These are phyloP conservation scores for Trypoxylon attenuatum DNA, from an alignment of 2,888 invertebrate species.

Conservation along the genomic window DNA sequence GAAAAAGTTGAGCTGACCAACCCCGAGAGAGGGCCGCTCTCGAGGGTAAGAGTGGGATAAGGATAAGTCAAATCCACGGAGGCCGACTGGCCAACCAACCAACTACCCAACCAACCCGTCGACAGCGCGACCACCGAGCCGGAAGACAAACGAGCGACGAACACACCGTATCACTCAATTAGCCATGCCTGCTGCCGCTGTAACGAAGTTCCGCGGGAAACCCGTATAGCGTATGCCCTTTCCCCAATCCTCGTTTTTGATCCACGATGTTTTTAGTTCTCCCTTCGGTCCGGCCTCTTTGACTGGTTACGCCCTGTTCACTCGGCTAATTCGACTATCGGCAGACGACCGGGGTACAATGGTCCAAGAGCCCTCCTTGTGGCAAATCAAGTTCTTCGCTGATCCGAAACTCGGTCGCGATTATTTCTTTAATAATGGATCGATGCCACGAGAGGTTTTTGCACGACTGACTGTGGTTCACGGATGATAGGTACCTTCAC, in stretches of 20 bases:
- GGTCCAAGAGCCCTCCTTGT: too few species aligned
- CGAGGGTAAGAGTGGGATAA: neutral
- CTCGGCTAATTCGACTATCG: neutral
- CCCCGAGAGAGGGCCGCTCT: slow-evolving; percentile 20
- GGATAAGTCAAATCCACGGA: neutral
- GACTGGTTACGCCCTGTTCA: neutral
- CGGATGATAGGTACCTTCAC: too few species aligned
- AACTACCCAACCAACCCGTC: slow-evolving; percentile 35
- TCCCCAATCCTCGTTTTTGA: slow-evolving; percentile 3
- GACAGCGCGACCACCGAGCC: slow-evolving; percentile 47
- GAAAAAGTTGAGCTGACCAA: slow-evolving; percentile 27
- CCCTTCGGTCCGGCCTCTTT: neutral
- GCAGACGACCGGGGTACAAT: too few species aligned
- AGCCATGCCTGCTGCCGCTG: slow-evolving; percentile 55
- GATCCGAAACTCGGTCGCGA: too few species aligned
- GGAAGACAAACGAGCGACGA: slow-evolving; percentile 61
- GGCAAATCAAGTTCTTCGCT: too few species aligned
- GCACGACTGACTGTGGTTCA: too few species aligned
- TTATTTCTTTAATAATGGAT: too few species aligned
- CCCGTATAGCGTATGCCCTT: slow-evolving; percentile 23
- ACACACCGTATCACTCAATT: slow-evolving; percentile 59
- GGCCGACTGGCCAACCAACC: neutral
- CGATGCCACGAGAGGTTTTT: too few species aligned
- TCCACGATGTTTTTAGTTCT: slow-evolving; percentile 1
- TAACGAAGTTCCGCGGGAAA: slow-evolving; percentile 55